Evolutionary conservation across 2,113 vertebrate genomes (phyloP).

Genomic region (Pachycephala philippinensis): DNA sequence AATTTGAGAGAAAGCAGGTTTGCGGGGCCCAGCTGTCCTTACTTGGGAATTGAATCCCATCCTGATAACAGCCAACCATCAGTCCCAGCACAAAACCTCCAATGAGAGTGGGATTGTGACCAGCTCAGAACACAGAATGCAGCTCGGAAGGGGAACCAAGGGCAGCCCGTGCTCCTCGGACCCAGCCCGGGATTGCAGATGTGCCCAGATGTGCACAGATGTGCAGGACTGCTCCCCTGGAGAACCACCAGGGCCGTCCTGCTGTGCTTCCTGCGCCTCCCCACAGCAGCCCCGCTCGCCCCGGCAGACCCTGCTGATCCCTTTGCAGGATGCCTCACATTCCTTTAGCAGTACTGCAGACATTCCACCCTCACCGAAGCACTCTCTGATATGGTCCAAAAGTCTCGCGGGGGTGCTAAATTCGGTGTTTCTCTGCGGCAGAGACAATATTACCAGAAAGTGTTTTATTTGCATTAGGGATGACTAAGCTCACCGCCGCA

Average conservation of each 20-base stretch:
- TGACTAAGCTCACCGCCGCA: not conserved
- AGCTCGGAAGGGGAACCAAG: not conserved
- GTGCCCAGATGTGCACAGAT: slow-evolving; percentile 23
- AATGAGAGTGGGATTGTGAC: not conserved
- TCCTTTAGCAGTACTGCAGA: slow-evolving; percentile 48
- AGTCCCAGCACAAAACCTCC: not conserved
- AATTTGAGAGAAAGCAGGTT: slow-evolving; percentile 11
- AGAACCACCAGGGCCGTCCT: not conserved
- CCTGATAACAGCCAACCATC: not conserved
- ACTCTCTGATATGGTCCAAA: slow-evolving; percentile 44
- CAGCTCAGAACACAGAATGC: not conserved
- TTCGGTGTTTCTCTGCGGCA: slow-evolving; percentile 13
- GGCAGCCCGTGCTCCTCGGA: not conserved
- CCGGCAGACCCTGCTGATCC: slow-evolving; percentile 21
- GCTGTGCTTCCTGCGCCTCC: not conserved
- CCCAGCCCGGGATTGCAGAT: not conserved
- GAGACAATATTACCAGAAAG: slow-evolving; percentile 24
- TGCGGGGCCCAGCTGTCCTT: slow-evolving; percentile 6
- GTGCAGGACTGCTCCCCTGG: not conserved
- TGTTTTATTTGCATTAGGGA: slow-evolving; percentile 50
- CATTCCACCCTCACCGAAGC: slow-evolving; percentile 41
- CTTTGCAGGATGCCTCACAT: slow-evolving; percentile 46
- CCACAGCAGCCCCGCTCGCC: not conserved
- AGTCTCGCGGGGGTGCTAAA: slow-evolving; percentile 37
- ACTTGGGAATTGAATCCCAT: not conserved